Base-by-base conservation (phyloP, 2,113 vertebrate species). In the Ammospiza caudacuta region DNA sequence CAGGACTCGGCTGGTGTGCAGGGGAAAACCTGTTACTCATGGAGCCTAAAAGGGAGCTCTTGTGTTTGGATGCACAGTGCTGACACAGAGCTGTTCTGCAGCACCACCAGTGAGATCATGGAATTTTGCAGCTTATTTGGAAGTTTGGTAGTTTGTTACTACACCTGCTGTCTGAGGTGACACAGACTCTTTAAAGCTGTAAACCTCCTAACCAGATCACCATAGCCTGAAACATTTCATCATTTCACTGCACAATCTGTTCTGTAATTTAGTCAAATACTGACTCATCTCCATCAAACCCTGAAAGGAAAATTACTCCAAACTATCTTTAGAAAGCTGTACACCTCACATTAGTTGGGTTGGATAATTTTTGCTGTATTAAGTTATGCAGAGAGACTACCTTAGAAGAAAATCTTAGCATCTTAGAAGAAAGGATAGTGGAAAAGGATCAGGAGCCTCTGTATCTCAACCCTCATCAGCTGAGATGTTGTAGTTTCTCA, bases 51-150 rank as follows among this genome's bases (percentile, higher is more conserved):
- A 97, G 92, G 87, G 81, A 4, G 24, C 94, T 95, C 77, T 95
- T 95, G 89, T 96, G 73, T 96, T 97, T 97, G 97, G 97, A 97
- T 97, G 96, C 92, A 90, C 68, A 95, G 93, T 86, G 94, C 97
- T 95, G 94, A 97, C 97, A 97, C 79, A 96, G 95, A 95, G 91
- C 95, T 98, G 97, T 79, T 98, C 97, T 97, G 97, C 96, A 97
- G 97, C 92, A 97, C 95, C 82, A 94, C 12, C 3, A 95, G 89
- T 98, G 97, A 98, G 97, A 97, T 98, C 97, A 98, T 98, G 97
- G 97, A 98, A 98, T 94, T 95, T 35, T 95, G 92, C 96, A 97
- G 89, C 97, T 97, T 98, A 97, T 97, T 97, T 97, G 96, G 96
- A 97, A 97, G 93, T 90, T 94, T 96, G 96, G 89, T 91, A 94